Conservation (phyloP, 2,113 vertebrate genomes). For the Plecturocebus donacophilus region DNA sequence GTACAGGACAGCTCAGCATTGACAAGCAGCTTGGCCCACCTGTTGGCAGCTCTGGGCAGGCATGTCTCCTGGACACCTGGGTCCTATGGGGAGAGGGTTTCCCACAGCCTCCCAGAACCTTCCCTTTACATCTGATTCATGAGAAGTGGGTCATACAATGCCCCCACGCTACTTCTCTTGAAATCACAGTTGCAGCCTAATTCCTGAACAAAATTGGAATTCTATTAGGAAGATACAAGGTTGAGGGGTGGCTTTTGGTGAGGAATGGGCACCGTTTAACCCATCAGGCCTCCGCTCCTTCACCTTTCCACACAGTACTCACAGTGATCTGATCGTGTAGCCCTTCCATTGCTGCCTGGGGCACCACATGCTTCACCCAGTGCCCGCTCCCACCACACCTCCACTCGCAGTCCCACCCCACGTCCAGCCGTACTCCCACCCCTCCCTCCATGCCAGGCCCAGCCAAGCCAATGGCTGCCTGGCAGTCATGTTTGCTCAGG, state of each 20-base stretch:
- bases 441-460: background rate
- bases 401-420: background rate
- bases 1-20: background rate
- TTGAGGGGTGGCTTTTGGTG: background rate
- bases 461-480: background rate
- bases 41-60: background rate
- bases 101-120: background rate
- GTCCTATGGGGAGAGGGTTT: background rate
- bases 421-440: too few species aligned
- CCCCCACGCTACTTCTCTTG: background rate
- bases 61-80: background rate
- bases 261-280: background rate
- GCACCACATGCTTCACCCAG: background rate
- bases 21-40: fast-evolving
- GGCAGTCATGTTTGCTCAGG: background rate
- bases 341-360: background rate
- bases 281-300: background rate
- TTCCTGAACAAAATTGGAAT: background rate
- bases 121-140: background rate
- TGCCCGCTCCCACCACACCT: background rate
- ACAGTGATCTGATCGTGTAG: background rate
- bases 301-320: background rate
- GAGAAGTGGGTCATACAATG: background rate
- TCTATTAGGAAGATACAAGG: background rate
- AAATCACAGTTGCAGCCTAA: background rate